phyloP scores from a whole-genome alignment of 2,888 invertebrate genomes.

The Drosophila colorata region DNA sequence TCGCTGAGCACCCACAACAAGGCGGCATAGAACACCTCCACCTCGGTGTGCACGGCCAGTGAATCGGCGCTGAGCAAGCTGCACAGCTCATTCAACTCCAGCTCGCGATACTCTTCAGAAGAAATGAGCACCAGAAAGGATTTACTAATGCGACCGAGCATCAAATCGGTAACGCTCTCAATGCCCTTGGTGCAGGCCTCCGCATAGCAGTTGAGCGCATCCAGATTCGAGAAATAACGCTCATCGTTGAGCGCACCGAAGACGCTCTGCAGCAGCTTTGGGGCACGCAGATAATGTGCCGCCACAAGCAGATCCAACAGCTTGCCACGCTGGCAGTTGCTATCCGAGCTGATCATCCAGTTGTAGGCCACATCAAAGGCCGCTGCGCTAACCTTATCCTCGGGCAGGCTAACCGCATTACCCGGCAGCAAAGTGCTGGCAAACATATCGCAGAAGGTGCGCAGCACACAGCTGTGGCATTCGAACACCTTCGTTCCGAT shows the following conservation, averaged over 20 bases:
- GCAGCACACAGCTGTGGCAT: conserved; percentile 8
- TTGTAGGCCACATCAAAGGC: conserved; percentile 2
- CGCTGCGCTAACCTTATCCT: not conserved
- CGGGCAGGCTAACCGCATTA: not conserved
- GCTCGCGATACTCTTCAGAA: not conserved
- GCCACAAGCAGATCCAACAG: not conserved
- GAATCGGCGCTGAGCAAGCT: conserved; percentile 1
- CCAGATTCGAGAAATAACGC: too few species aligned
- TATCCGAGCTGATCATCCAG: conserved; percentile 4
- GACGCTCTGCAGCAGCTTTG: not conserved
- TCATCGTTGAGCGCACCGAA: too few species aligned
- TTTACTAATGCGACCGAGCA: conserved; percentile 1
- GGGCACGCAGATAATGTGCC: not conserved
- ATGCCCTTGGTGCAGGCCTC: conserved; percentile 5
- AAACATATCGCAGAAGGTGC: not conserved
- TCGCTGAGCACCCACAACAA: conserved; percentile 3
- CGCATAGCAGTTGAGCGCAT: not conserved
- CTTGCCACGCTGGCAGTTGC: not conserved
- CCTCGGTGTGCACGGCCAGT: conserved; percentile 8
- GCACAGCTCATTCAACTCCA: not conserved
- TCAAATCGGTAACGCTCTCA: not conserved
- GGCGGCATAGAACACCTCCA: conserved; percentile 11
- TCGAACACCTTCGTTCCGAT: not conserved
- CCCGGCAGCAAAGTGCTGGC: not conserved
- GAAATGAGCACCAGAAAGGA: not conserved